Evolutionary conservation across 2,888 invertebrate genomes (phyloP), one percentile per base, ranked within the genome.

Genomic region (Opisthograptis luteolata): DNA sequence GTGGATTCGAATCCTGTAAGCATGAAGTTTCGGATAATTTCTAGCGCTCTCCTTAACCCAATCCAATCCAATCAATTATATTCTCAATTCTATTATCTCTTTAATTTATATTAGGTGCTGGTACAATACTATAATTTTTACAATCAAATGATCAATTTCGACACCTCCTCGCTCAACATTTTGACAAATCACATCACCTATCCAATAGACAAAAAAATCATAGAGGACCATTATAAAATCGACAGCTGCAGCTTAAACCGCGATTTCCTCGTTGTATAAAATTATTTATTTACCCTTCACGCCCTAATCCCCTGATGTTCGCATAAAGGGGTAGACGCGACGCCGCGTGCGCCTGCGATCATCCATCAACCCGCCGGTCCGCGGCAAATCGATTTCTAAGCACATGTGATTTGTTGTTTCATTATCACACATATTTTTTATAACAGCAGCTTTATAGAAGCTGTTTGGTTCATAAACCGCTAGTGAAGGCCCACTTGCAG

Each of bases 271-370:
- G 73, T 76, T 73, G 17, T 75, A 73, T 83, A 82, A 84, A 85
- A 82, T 79, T 87, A 88, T 87, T 87, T 81, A 86, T 86, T 78
- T 81, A 82, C 87, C 84, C 88, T 85, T 87, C 88, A 86, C 90
- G 89, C 89, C 89, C 84, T 70, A 80, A 82, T 79, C 76, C 70
- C 64, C 61, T 63, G 22, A 22, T 6, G 63, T 54, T 62, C 64
- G 68, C 66, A 61, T 67, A 72, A 73, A 79, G 76, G 82, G 81
- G 71, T 70, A 73, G 73, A 66, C 58, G 68, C 62, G 68, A 66
- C 61, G 63, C 68, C 76, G 75, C 78, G 78, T 75, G 86, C 79
- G 80, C 76, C 55, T 52, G 60, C 62, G n/a, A n/a, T 61, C 77
- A 88, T 87, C 81, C 69, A 84, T 87, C 88, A 86, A 63, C 59